These are phyloP conservation scores for Orthosia incerta DNA, from an alignment of 2,888 invertebrate species.

Conservation along the genomic window DNA sequence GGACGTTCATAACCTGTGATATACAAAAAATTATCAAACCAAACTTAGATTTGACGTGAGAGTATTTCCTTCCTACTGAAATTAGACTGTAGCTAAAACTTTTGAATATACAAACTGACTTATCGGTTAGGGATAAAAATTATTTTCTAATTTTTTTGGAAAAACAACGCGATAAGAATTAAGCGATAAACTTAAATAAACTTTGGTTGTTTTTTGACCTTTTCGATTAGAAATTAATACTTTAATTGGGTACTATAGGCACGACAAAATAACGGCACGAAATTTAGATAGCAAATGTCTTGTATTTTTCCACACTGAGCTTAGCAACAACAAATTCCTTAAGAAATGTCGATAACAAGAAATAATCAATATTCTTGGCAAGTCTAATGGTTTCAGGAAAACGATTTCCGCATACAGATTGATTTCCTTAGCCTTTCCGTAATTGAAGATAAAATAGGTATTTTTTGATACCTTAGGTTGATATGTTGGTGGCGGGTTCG, in stretches of 20 bases:
- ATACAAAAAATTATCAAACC: background rate
- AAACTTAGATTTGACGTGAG: background rate
- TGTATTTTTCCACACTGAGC: background rate
- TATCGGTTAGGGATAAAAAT: no score
- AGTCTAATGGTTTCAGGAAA: background rate
- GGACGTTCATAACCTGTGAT: background rate
- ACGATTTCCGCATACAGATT: constrained; percentile 11
- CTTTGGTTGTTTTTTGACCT: constrained; percentile 38
- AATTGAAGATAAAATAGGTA: background rate
- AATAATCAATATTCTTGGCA: constrained; percentile 16
- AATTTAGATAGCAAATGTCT: background rate
- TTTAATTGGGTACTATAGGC: background rate
- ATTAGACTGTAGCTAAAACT: background rate
- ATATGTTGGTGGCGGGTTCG: no score
- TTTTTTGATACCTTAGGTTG: background rate
- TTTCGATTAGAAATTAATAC: constrained; percentile 29
- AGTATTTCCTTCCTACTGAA: background rate
- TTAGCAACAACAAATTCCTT: background rate
- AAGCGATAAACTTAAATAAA: constrained; percentile 26
- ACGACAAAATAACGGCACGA: background rate
- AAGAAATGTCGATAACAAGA: background rate
- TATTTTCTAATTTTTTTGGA: background rate
- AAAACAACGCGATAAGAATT: constrained; percentile 1
- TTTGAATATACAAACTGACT: no score
- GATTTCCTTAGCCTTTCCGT: background rate